phyloP scores from a whole-genome alignment of 1,140 invertebrate genomes.

The Kradibia gibbosae region DNA sequence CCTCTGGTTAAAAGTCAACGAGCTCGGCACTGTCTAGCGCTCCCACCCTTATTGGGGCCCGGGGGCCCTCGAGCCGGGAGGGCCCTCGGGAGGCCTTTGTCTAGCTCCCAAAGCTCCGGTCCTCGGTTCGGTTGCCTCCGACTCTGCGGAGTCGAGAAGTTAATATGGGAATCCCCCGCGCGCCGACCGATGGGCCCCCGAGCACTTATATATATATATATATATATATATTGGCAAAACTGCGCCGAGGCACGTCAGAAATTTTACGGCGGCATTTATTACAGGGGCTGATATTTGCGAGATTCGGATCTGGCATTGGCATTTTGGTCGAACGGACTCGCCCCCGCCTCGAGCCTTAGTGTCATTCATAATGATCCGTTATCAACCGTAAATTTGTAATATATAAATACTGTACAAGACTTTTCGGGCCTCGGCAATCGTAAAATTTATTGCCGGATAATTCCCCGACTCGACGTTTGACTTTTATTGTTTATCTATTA shows the following conservation, averaged over 20 bases:
- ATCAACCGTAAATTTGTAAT: slow-evolving; percentile 42
- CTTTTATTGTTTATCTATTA: slow-evolving; percentile 46
- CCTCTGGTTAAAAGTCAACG: slow-evolving; percentile 43
- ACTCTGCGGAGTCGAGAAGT: slow-evolving; percentile 21
- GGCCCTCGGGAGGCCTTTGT: neutral
- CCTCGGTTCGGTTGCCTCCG: neutral
- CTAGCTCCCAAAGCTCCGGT: neutral
- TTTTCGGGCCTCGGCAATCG: slow-evolving; percentile 15
- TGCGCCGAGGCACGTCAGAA: too few relatives aligned
- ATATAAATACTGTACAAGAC: slow-evolving; percentile 26
- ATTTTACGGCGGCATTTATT: slow-evolving; percentile 12
- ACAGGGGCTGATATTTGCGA: slow-evolving; percentile 3
- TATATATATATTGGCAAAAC: too few relatives aligned
- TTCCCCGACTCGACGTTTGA: slow-evolving; percentile 18
- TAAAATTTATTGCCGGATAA: slow-evolving; percentile 12
- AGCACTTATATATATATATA: too few relatives aligned
- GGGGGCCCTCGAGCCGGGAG: neutral
- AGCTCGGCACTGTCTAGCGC: neutral
- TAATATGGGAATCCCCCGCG: neutral
- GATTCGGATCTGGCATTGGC: slow-evolving; percentile 15
- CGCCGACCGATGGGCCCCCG: neutral
- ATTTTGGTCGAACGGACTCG: slow-evolving; percentile 15
- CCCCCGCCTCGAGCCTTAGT: neutral
- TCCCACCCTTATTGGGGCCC: neutral
- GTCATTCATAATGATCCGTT: slow-evolving; percentile 17